phyloP scores from a whole-genome alignment of 1,140 invertebrate genomes.

The Cydia fagiglandana region DNA sequence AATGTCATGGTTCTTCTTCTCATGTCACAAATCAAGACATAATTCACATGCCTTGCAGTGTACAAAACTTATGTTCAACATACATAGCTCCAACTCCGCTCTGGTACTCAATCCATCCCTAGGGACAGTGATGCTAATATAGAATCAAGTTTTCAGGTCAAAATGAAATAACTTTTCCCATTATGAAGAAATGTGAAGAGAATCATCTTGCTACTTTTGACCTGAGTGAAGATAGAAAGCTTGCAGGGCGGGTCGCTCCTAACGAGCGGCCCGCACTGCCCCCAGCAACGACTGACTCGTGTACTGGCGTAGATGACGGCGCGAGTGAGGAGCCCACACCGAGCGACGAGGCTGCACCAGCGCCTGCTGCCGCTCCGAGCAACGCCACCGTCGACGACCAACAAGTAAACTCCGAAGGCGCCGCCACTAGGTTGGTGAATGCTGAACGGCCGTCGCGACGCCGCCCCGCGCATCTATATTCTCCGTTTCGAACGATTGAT shows the following conservation, averaged over 20 bases:
- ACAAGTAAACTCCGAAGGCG: conserved; percentile 67
- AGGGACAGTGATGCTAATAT: conserved; percentile 72
- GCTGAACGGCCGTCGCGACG: conserved; percentile 65
- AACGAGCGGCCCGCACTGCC: conserved; percentile 66
- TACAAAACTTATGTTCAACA: conserved; percentile 49
- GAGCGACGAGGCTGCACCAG: conserved; percentile 45
- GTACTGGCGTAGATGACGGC: conserved; percentile 70
- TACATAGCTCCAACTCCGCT: conserved; percentile 48
- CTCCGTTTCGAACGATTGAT: conserved; percentile 53
- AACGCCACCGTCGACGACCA: conserved; percentile 58
- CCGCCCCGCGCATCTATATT: conserved; percentile 62
- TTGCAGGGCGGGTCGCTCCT: conserved; percentile 64
- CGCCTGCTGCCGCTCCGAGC: conserved; percentile 46
- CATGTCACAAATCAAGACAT: conserved; percentile 14
- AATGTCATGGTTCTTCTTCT: conserved; percentile 5
- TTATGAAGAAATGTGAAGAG: conserved; percentile 35
- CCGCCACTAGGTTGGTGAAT: conserved; percentile 74
- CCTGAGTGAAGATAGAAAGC: conserved; percentile 45
- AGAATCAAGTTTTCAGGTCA: conserved; percentile 78
- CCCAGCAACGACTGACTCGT: conserved; percentile 50
- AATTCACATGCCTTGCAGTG: conserved; percentile 39
- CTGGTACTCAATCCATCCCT: conserved; percentile 50
- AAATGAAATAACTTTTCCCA: conserved; percentile 48
- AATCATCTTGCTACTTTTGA: conserved; percentile 17
- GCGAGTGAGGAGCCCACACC: conserved; percentile 49